A percentile compares a stretch with the other conserved stretches of the same genome.
These are phyloP conservation scores for Gastrophryne carolinensis DNA, from an alignment of 2,797 vertebrate species.

Conservation along the genomic window DNA sequence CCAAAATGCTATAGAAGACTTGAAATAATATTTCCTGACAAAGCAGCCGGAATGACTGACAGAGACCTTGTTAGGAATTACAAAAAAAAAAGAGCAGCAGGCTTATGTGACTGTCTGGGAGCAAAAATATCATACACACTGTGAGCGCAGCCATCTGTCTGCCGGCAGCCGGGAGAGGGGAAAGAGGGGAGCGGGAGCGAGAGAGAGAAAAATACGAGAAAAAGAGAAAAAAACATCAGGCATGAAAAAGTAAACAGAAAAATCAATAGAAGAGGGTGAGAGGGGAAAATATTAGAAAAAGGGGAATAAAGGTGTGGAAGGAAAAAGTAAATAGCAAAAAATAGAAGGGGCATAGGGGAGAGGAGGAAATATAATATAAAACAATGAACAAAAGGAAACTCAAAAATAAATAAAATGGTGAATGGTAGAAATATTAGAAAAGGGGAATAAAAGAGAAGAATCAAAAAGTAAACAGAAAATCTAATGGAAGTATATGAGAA, in stretches of 20 bases:
- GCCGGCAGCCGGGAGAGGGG: background rate
- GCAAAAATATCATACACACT: slow-evolving; percentile 25
- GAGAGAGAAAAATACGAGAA: background rate
- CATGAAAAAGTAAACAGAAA: too few species aligned
- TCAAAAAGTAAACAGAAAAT: too few species aligned
- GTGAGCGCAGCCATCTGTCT: slow-evolving; percentile 39
- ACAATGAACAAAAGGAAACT: background rate
- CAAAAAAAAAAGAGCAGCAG: slow-evolving; percentile 41
- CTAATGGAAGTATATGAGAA: background rate
- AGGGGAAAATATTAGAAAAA: too few species aligned
- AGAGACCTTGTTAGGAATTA: background rate
- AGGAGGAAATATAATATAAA: too few species aligned
- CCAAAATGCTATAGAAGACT: background rate
- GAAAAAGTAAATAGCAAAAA: background rate
- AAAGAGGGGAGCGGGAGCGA: background rate
- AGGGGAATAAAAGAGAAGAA: background rate
- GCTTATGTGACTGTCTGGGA: slow-evolving; percentile 35
- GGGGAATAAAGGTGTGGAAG: background rate
- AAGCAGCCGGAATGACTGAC: background rate
- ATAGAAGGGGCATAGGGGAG: background rate
- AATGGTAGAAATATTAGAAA: too few species aligned
- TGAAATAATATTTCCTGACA: background rate
- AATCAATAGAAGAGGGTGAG: background rate
- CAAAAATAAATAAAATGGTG: too few species aligned
- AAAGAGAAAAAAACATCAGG: too few species aligned